A percentile compares a stretch with the other conserved stretches of the same genome.
Evolutionary conservation across 2,113 vertebrate genomes (phyloP).

Genomic region (Colinus virginianus): DNA sequence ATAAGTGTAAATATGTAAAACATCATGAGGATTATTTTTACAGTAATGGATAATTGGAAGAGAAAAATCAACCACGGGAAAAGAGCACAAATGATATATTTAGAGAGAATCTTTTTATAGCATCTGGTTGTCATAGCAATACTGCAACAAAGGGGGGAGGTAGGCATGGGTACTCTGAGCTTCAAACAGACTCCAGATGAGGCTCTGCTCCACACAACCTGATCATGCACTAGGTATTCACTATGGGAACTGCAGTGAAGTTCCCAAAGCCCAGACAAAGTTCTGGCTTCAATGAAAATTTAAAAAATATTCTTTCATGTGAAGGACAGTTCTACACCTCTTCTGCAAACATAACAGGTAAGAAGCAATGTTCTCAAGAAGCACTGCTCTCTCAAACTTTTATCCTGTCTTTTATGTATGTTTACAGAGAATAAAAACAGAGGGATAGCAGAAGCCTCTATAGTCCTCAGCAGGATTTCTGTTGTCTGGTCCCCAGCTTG

Average conservation of each 20-base stretch:
- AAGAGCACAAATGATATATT: background rate
- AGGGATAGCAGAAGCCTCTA: background rate
- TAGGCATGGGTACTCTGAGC: background rate
- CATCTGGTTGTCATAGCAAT: conserved; percentile 23
- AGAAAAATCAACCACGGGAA: background rate
- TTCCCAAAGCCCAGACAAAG: background rate
- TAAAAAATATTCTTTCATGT: background rate
- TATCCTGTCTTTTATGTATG: background rate
- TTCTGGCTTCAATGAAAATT: rapidly evolving
- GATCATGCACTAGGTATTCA: rapidly evolving
- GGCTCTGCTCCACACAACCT: background rate
- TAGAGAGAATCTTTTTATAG: conserved; percentile 5
- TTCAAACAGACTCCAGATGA: background rate
- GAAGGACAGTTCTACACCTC: background rate
- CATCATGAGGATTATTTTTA: background rate
- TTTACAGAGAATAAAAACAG: background rate
- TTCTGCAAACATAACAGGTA: background rate
- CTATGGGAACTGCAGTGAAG: background rate
- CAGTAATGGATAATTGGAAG: background rate
- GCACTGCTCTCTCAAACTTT: background rate
- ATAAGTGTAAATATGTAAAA: conserved; percentile 12
- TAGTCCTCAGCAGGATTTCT: background rate
- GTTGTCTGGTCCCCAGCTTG: background rate
- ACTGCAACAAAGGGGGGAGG: background rate
- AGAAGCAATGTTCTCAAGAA: background rate